Conservation (phyloP, 2,888 invertebrate genomes). For the Trisateles emortualis region DNA sequence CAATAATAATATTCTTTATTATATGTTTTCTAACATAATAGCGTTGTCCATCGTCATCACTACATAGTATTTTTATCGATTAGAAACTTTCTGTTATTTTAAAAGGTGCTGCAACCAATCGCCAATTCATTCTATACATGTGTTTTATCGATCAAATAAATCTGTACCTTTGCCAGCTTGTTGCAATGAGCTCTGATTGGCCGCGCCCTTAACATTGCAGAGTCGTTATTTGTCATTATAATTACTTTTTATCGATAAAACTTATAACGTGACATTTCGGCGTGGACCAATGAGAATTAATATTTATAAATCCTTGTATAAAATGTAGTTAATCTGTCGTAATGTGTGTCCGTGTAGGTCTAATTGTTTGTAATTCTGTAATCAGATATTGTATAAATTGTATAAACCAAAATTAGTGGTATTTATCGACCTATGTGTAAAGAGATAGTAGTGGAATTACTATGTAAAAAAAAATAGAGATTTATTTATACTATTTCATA, state of each 20-base stretch:
- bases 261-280: constrained; percentile 43
- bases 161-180: constrained; percentile 5
- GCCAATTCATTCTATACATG: constrained; percentile 18
- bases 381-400: constrained; percentile 45
- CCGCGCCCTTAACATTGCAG: constrained; percentile 41
- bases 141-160: constrained; percentile 20
- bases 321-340: constrained; percentile 36
- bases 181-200: constrained; percentile 31
- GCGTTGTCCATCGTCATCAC: constrained; percentile 39
- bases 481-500: no score
- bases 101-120: constrained; percentile 38
- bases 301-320: constrained; percentile 30
- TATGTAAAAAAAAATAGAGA: no score
- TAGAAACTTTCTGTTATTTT: constrained; percentile 16
- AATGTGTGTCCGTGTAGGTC: constrained; percentile 33
- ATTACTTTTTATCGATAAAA: constrained; percentile 24
- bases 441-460: constrained; percentile 5
- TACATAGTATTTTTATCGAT: constrained; percentile 28
- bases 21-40: constrained; percentile 30
- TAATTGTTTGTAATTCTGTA: constrained; percentile 25
- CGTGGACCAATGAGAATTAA: constrained; percentile 55
- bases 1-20: constrained; percentile 43
- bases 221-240: constrained; percentile 25
- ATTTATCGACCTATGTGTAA: constrained; percentile 18
- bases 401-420: constrained; percentile 40